These are phyloP conservation scores for Acanthosoma haemorrhoidale DNA, from an alignment of 2,888 invertebrate species.

Conservation along the genomic window DNA sequence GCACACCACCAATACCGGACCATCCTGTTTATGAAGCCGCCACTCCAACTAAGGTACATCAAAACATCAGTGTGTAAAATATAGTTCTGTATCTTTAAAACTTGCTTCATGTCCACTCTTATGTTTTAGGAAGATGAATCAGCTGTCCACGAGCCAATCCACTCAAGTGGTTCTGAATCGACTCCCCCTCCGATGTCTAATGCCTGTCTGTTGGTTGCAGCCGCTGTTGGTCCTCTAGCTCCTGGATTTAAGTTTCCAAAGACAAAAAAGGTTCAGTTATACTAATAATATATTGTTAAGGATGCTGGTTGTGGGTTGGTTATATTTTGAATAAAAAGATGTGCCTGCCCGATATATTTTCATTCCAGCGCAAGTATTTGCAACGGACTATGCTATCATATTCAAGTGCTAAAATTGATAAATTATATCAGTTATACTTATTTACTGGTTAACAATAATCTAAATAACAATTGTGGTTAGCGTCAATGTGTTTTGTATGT, in stretches of 20 bases:
- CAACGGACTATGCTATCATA: too few relatives aligned
- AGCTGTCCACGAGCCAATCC: background rate
- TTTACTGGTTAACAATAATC: too few relatives aligned
- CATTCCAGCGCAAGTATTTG: too few relatives aligned
- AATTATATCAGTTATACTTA: too few relatives aligned
- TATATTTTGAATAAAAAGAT: too few relatives aligned
- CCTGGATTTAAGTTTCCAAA: slow-evolving; percentile 85
- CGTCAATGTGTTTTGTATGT: too few relatives aligned
- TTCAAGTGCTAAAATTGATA: too few relatives aligned
- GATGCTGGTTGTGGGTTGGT: too few relatives aligned
- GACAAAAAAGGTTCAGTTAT: slow-evolving; percentile 66
- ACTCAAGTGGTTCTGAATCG: slow-evolving; percentile 19
- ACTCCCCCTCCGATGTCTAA: slow-evolving; percentile 62
- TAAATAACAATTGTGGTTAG: too few relatives aligned
- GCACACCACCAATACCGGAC: slow-evolving; percentile 41
- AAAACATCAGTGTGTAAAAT: background rate
- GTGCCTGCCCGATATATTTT: too few relatives aligned
- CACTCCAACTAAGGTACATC: slow-evolving; percentile 17
- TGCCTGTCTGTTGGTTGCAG: slow-evolving; percentile 74
- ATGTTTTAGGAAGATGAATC: background rate
- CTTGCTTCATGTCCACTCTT: background rate
- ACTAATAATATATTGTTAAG: too few relatives aligned
- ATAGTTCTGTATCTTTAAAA: background rate
- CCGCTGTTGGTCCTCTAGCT: slow-evolving; percentile 75
- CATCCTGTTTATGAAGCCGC: background rate